Base-by-base conservation (phyloP, 2,113 vertebrate species). In the Progne subis region DNA sequence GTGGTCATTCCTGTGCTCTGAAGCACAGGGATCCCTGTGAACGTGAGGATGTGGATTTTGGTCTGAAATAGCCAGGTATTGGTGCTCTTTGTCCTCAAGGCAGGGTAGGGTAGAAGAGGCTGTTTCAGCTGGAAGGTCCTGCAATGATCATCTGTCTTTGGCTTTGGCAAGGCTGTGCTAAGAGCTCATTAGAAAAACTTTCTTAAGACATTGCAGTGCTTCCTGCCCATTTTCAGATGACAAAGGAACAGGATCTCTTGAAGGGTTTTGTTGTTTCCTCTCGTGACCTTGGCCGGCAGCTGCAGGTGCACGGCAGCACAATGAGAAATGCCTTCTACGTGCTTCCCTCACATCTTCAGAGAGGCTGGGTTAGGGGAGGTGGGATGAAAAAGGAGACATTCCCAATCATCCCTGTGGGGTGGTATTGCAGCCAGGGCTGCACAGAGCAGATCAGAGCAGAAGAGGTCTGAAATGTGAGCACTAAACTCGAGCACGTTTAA, bases 191-290 rank as follows among this genome's bases (percentile, higher is more conserved):
- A 68, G 68, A 53, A 70, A 41, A 88, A 11, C 67, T 59, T 85
- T 82, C 39, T 82, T 49, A 6, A 53, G 82, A 75, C 41, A 21
- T 88, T 76, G 25, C 95, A 90, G 76, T 3, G 49, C 60, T 97
- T 96, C 93, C 96, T 96, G 82, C 56, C 60, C 0, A 0, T 1
- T 6, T 29, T 88, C 41, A 31, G 56, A 64, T 82, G 94, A 83
- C 80, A 93, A 96, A 97, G 86, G 82, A 84, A 41, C 7, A 20
- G 64, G 13, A 56, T 93, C 57, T 49, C 79, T 52, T 41, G 82
- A 76, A 52, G 68, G 64, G 43, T 86, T 81, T 57, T 90, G 92
- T 95, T 94, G 82, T 93, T 97, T 90, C 88, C 82, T 88, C n/a
- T 53, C 1, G 9, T 88, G 94, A 59, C 90, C 76, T 90, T 94